Evolutionary conservation across 2,113 vertebrate genomes (phyloP), one percentile per base, ranked within the genome.

Genomic region (Barbus barbus): DNA sequence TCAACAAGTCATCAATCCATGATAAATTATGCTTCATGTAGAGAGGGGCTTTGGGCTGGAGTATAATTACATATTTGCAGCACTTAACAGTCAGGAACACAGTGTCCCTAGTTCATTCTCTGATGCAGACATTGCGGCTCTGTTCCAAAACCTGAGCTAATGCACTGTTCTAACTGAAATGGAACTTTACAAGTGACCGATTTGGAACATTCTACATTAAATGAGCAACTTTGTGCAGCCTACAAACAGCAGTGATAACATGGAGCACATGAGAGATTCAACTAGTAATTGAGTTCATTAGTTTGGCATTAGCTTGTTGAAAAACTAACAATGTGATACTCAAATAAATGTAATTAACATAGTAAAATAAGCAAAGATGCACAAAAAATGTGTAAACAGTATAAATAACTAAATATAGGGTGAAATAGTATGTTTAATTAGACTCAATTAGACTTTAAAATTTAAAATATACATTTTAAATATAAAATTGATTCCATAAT

Each of bases 31-130:
- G 83, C 51, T 84, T 77, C 63, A 86, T 88, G 89, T 85, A 86
- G 80, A 71, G 76, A 81, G 76, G 83, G 85, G 84, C 84, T 78
- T 84, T 78, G 72, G 78, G 84, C 86, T 85, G 87, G 76, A 88
- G 72, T 76, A 86, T 82, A 44, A 80, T 80, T 46, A 44, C 33
- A 65, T 28, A 80, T 65, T 67, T 80, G 26, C 56, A 41, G 76
- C 53, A 78, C 33, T 41, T 38, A 78, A 41, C 31, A 41, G 31
- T 60, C 44, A 74, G 71, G 71, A 74, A 74, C 71, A 51, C 46
- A 75, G 26, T 51, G 44, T 75, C n/a, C 72, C 24, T 46, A 31
- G 14, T 48, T 75, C 13, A 75, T 75, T 75, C 44, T 31, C 73
- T 75, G 24, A 51, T 51, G 73, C 44, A 51, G 24, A 48, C 24